Evolutionary conservation across 2,888 invertebrate species (phyloP).

Genomic region (Oscheius sp.): DNA sequence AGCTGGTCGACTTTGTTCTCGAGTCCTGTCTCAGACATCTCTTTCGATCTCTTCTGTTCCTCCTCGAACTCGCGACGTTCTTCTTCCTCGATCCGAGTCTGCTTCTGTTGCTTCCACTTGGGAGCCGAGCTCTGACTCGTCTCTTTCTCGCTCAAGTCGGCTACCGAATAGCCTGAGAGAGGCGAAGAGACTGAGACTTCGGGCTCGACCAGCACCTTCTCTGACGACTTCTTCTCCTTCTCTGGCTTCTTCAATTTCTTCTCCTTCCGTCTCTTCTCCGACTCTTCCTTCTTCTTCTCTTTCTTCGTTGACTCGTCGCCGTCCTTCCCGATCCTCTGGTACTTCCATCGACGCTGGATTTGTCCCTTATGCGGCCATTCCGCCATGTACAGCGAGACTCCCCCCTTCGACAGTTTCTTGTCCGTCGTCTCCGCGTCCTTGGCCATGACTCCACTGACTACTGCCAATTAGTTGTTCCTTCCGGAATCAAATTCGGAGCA

Average conservation of each 20-base stretch:
- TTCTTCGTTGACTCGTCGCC: neutral
- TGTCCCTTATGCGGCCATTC: conserved; percentile 24
- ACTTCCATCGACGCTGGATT: conserved; percentile 6
- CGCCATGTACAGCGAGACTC: conserved; percentile 13
- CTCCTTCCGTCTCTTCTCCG: neutral
- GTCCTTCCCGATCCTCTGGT: conserved; percentile 11
- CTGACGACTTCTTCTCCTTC: too few species aligned
- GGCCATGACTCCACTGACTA: neutral
- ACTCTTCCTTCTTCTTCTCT: neutral
- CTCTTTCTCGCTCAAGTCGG: too few species aligned
- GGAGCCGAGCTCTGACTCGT: neutral
- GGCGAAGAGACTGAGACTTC: too few species aligned
- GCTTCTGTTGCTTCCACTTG: neutral
- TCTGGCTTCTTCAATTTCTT: neutral
- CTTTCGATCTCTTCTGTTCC: neutral
- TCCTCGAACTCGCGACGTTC: conserved; percentile 12
- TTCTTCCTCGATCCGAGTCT: conserved; percentile 10
- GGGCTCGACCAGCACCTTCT: too few species aligned
- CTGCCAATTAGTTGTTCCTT: too few species aligned
- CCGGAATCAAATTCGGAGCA: too few species aligned
- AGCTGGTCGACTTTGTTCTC: too few species aligned
- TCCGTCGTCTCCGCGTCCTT: conserved; percentile 3
- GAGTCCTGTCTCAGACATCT: too few species aligned
- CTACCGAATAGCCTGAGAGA: too few species aligned
- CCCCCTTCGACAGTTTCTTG: conserved; percentile 4